Evolutionary conservation across 2,797 vertebrate species (phyloP).

Genomic region (Eulemur mongoz): DNA sequence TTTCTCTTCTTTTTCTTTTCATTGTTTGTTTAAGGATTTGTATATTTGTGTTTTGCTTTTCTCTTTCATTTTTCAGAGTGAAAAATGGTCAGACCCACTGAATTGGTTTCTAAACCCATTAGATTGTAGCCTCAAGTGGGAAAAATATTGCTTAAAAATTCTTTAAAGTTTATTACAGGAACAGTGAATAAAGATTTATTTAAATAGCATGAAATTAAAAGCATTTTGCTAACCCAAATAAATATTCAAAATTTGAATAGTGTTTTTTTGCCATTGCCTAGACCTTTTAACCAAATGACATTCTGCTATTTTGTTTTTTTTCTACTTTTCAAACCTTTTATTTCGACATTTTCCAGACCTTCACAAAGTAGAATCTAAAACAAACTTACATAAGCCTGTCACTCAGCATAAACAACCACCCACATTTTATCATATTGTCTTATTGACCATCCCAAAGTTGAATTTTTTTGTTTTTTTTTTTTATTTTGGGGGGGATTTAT

Average conservation of each 20-base stretch:
- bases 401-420: not conserved
- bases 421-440: not conserved
- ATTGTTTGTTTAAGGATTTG: not conserved
- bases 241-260: not conserved
- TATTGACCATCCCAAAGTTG: not conserved
- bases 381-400: not conserved
- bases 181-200: not conserved
- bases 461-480: not conserved
- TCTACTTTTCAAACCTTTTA: not conserved
- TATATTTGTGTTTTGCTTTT: not conserved
- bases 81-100: too few relatives aligned
- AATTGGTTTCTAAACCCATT: not conserved
- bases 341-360: too few relatives aligned
- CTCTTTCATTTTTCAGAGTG: not conserved
- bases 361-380: not conserved
- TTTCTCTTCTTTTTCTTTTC: not conserved
- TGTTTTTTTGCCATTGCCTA: not conserved
- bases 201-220: not conserved
- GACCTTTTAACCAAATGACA: not conserved
- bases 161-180: not conserved
- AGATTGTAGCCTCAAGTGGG: not conserved
- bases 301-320: not conserved
- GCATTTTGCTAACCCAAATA: not conserved
- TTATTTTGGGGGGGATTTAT: not conserved
- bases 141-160: not conserved